Evolutionary conservation across 2,888 invertebrate species (phyloP).

Genomic region (Idaea aversata): DNA sequence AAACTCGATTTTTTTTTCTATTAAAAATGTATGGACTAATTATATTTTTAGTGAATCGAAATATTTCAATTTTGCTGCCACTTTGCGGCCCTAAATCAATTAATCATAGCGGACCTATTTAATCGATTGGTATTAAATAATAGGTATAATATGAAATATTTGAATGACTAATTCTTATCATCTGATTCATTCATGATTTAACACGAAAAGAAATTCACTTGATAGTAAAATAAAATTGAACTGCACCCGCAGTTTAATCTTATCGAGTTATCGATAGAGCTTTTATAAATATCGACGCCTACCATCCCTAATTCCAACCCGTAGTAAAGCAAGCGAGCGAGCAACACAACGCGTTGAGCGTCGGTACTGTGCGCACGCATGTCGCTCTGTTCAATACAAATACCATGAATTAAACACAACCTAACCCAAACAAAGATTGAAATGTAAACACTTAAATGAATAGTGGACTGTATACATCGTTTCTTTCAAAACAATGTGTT

Average conservation of each 20-base stretch:
- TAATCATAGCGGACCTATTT: too few species aligned
- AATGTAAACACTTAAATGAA: neutral
- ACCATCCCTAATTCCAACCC: neutral
- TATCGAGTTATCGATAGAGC: neutral
- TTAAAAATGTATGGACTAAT: too few species aligned
- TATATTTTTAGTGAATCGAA: too few species aligned
- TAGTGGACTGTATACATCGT: conserved; percentile 1
- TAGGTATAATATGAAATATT: neutral
- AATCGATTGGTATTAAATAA: too few species aligned
- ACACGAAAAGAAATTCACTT: neutral
- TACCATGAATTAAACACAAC: neutral
- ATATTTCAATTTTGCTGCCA: too few species aligned
- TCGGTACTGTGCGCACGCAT: neutral
- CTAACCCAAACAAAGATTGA: neutral
- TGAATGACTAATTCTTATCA: neutral
- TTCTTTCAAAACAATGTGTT: neutral
- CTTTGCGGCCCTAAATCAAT: too few species aligned
- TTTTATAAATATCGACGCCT: conserved; percentile 1
- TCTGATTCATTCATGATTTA: neutral
- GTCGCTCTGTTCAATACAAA: neutral
- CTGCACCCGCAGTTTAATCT: neutral
- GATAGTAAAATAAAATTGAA: neutral
- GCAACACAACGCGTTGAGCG: neutral
- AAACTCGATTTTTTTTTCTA: too few species aligned
- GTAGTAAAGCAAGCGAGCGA: neutral